These are phyloP conservation scores for Pteronotus mesoamericanus DNA, from an alignment of 2,797 vertebrate genomes.

Conservation along the genomic window DNA sequence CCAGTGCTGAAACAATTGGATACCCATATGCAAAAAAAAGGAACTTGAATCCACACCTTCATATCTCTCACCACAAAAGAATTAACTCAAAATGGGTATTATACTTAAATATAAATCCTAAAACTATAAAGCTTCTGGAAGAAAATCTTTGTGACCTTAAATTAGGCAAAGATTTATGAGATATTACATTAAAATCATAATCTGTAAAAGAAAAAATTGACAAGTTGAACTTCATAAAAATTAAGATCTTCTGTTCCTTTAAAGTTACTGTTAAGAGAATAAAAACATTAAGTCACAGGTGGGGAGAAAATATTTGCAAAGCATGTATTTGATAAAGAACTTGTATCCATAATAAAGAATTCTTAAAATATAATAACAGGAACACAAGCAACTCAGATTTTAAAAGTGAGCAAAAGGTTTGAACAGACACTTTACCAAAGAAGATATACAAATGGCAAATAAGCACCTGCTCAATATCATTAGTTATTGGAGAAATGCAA, in stretches of 20 bases:
- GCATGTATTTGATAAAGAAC: not conserved
- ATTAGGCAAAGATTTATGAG: not conserved
- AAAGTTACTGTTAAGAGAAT: not conserved
- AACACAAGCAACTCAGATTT: not conserved
- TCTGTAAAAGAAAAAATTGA: not conserved
- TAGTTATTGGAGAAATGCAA: not conserved
- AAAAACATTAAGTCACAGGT: not conserved
- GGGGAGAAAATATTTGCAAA: not conserved
- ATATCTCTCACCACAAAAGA: not conserved
- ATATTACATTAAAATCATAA: not conserved
- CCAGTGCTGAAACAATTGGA: not conserved
- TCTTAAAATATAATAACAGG: not conserved
- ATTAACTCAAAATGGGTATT: not conserved
- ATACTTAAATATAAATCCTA: not conserved
- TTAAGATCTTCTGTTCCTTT: not conserved
- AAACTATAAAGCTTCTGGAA: not conserved
- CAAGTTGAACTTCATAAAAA: not conserved
- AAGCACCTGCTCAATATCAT: not conserved
- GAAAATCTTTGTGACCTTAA: not conserved
- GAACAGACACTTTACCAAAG: not conserved
- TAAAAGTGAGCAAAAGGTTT: not conserved
- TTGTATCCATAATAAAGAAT: not conserved
- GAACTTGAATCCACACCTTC: not conserved
- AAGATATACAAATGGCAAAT: not conserved
- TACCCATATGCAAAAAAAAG: not conserved